Conservation (phyloP, 2,797 vertebrate species). For the Rhinoraja longicauda region DNA sequence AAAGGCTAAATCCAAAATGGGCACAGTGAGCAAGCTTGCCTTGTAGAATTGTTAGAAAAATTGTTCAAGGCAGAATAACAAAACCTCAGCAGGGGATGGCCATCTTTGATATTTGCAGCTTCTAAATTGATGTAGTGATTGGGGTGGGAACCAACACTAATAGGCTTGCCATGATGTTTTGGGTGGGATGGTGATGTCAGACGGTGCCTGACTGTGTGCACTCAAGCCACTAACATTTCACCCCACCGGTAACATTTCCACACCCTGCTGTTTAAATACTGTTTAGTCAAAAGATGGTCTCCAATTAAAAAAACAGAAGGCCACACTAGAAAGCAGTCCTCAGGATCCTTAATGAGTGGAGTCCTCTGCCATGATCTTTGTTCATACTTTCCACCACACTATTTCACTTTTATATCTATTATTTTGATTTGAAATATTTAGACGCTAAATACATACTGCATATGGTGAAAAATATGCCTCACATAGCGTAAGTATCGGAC, state of each 20-base stretch:
- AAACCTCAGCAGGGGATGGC: conserved; percentile 9
- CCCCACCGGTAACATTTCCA: neutral
- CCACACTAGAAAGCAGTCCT: neutral
- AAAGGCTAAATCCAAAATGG: neutral
- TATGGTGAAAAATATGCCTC: no score
- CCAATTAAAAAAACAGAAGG: neutral
- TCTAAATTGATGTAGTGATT: conserved; percentile 28
- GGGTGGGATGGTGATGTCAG: neutral
- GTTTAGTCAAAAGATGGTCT: neutral
- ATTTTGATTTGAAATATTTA: neutral
- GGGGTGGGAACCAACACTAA: neutral
- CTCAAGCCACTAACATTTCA: neutral
- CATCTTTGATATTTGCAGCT: conserved; percentile 26
- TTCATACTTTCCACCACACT: neutral
- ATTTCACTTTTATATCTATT: neutral
- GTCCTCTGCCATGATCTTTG: neutral
- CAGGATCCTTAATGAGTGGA: neutral
- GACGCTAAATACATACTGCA: neutral
- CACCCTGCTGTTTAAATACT: neutral
- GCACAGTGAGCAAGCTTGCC: neutral
- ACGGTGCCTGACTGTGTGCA: conserved; percentile 22
- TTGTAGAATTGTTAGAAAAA: neutral
- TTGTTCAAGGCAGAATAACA: neutral
- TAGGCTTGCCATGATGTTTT: neutral
- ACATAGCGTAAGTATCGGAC: neutral